A percentile compares a stretch with the other conserved stretches of the same genome.
Evolutionary conservation across 2,113 vertebrate genomes (phyloP).

Genomic region (Periophthalmodon schlosseri): DNA sequence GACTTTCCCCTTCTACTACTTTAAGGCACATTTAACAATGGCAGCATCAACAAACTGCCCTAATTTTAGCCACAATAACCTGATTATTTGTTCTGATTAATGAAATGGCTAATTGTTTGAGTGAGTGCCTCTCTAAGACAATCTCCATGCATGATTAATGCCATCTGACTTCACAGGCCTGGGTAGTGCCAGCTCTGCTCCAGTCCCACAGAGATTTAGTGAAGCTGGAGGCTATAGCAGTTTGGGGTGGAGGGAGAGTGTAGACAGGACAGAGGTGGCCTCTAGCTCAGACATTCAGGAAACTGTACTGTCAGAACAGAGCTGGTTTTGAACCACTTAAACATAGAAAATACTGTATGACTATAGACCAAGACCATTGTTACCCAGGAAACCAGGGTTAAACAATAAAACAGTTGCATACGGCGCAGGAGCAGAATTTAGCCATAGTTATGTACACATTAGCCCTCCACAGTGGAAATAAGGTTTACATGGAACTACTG

Average conservation of each 20-base stretch:
- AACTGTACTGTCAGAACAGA: neutral
- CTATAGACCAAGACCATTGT: neutral
- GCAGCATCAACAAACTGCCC: neutral
- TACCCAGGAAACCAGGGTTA: neutral
- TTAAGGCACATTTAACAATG: neutral
- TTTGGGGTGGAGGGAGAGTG: conserved; percentile 23
- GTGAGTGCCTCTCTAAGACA: neutral
- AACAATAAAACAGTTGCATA: neutral
- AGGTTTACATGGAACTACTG: neutral
- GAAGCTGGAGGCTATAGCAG: conserved; percentile 8
- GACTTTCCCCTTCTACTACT: neutral
- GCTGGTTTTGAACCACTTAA: conserved; percentile 11
- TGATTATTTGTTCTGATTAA: neutral
- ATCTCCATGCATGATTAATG: conserved; percentile 19
- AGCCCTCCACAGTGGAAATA: neutral
- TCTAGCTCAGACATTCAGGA: conserved; percentile 11
- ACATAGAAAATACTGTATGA: neutral
- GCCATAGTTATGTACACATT: neutral
- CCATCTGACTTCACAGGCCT: conserved; percentile 9
- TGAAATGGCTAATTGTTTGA: neutral
- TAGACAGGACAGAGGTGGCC: conserved; percentile 28
- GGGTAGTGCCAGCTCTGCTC: neutral
- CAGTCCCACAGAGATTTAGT: conserved; percentile 31
- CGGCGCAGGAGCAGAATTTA: neutral
- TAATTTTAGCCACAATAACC: neutral